These are phyloP conservation scores for Zaprionus ornatus DNA, from an alignment of 1,140 invertebrate genomes.

Conservation along the genomic window DNA sequence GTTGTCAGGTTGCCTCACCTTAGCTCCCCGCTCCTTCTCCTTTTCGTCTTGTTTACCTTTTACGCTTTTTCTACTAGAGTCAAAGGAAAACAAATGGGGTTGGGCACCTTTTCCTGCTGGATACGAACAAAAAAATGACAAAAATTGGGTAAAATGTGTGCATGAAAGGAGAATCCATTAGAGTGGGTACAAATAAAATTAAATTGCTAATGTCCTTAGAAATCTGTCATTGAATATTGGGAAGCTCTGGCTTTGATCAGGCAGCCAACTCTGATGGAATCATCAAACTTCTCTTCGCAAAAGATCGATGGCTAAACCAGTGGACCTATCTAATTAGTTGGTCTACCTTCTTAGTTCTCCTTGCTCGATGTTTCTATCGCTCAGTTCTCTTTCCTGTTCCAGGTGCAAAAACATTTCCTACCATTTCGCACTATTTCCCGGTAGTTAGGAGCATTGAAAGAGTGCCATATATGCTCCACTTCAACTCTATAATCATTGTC, in stretches of 20 bases:
- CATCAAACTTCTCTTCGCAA: no score
- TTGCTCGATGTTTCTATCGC: no score
- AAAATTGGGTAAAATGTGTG: not conserved
- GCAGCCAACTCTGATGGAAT: no score
- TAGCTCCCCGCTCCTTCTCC: not conserved
- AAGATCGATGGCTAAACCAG: no score
- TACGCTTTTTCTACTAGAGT: not conserved
- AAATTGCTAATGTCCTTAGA: not conserved
- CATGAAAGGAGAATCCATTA: not conserved
- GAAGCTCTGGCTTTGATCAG: not conserved
- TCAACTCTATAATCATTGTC: no score
- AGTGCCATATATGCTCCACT: no score
- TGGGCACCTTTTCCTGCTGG: not conserved
- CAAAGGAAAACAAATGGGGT: not conserved
- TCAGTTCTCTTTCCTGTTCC: no score
- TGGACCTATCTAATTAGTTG: no score
- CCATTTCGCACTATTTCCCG: no score
- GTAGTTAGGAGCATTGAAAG: no score
- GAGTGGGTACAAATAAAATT: not conserved
- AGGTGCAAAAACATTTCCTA: no score
- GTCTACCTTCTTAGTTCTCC: no score
- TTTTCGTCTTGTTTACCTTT: not conserved
- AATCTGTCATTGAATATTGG: not conserved
- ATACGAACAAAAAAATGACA: not conserved
- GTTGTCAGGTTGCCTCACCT: not conserved